Evolutionary conservation across 2,888 invertebrate species (phyloP).

Genomic region (Ypsolopha sequella): DNA sequence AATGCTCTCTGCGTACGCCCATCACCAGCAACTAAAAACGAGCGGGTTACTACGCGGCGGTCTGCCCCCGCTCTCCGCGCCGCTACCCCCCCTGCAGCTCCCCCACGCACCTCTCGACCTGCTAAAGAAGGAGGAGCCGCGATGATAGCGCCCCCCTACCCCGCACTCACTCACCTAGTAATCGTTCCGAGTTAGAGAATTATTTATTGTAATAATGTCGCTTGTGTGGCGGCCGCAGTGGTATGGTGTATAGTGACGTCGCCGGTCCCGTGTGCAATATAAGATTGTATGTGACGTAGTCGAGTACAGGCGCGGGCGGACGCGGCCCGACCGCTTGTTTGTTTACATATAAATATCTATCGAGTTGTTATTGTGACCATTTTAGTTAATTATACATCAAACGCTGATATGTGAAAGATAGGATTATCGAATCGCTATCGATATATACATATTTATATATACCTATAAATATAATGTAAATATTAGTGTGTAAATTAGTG

Average conservation of each 20-base stretch:
- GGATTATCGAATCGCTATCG: constrained; percentile 62
- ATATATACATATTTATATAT: constrained; percentile 71
- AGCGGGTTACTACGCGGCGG: constrained; percentile 53
- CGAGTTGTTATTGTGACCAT: constrained; percentile 69
- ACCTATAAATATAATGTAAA: constrained; percentile 70
- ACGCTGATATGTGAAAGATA: constrained; percentile 61
- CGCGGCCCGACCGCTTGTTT: constrained; percentile 42
- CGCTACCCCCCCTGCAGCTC: constrained; percentile 56
- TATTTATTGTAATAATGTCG: constrained; percentile 62
- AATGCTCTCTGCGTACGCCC: constrained; percentile 79
- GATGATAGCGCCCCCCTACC: constrained; percentile 54
- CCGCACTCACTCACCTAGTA: constrained; percentile 31
- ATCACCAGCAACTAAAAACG: constrained; percentile 69
- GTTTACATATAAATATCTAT: constrained; percentile 68
- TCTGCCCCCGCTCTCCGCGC: constrained; percentile 63
- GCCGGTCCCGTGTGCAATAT: constrained; percentile 8
- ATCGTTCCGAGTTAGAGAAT: constrained; percentile 62
- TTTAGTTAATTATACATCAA: constrained; percentile 69
- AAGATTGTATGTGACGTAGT: constrained; percentile 13
- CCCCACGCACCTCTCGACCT: constrained; percentile 68
- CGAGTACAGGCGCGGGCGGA: background rate
- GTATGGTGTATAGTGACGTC: background rate
- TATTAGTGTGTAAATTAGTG: constrained; percentile 66
- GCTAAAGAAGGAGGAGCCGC: constrained; percentile 72
- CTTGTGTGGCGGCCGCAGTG: constrained; percentile 28